Evolutionary conservation across 1,140 invertebrate genomes (phyloP).

Genomic region (Leptestheria dahalacensis): DNA sequence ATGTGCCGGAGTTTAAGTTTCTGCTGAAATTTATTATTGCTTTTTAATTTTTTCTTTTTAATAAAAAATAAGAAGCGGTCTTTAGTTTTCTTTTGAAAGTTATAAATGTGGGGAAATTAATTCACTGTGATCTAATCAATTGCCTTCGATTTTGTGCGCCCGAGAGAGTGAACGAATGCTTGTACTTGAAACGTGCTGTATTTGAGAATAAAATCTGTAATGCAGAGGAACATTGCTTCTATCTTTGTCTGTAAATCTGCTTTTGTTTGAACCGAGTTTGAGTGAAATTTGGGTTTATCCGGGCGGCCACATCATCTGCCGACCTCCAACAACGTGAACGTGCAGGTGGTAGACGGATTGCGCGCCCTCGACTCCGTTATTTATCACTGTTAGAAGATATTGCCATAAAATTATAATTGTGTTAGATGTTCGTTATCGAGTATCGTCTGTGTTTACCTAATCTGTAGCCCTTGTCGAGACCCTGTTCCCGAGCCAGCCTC

Average conservation of each 20-base stretch:
- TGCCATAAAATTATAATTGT: too few relatives aligned
- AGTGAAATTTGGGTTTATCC: constrained; percentile 44
- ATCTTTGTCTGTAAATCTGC: neutral
- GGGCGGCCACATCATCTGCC: constrained; percentile 90
- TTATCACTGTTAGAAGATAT: constrained; percentile 52
- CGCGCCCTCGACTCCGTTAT: constrained; percentile 71
- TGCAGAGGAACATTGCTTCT: too few relatives aligned
- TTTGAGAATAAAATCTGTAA: too few relatives aligned
- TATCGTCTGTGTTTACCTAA: constrained; percentile 28
- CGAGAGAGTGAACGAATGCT: too few relatives aligned
- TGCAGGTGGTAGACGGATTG: constrained; percentile 89
- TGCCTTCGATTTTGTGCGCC: too few relatives aligned
- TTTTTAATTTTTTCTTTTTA: neutral
- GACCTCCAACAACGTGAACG: constrained; percentile 78
- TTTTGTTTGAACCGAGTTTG: neutral
- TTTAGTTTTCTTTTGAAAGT: constrained; percentile 1
- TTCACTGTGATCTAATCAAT: too few relatives aligned
- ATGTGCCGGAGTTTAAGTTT: neutral
- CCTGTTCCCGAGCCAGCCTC: constrained; percentile 56
- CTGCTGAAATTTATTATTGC: neutral
- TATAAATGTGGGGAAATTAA: too few relatives aligned
- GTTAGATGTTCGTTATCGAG: too few relatives aligned
- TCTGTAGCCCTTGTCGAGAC: constrained; percentile 37
- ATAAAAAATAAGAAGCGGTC: neutral
- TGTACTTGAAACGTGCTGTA: too few relatives aligned